These are phyloP conservation scores for Nanorana parkeri DNA, from an alignment of 2,113 vertebrate genomes.

Conservation along the genomic window DNA sequence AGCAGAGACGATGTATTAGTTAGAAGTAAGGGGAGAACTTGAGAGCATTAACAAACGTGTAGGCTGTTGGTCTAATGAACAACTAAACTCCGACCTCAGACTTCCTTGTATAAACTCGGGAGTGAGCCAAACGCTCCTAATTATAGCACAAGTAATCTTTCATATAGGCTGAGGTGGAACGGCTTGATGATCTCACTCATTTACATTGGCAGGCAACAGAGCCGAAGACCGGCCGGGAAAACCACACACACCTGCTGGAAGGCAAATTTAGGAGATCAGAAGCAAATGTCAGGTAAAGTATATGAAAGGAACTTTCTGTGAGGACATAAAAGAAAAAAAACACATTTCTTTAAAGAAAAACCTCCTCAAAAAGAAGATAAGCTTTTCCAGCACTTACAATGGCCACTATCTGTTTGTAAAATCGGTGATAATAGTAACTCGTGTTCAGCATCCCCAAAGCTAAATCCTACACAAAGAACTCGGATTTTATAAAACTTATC, in stretches of 20 bases:
- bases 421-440: too few relatives aligned
- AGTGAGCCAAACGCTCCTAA: not conserved
- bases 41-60: too few relatives aligned
- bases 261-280: slow-evolving; percentile 16
- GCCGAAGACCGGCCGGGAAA: slow-evolving; percentile 2
- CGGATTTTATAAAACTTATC: too few relatives aligned
- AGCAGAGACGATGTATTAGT: slow-evolving; percentile 55
- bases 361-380: too few relatives aligned
- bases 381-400: too few relatives aligned
- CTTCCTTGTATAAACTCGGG: not conserved
- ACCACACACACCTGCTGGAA: slow-evolving; percentile 9
- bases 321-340: not conserved
- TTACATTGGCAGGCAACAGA: slow-evolving; percentile 20
- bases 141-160: not conserved
- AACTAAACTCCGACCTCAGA: not conserved
- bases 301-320: slow-evolving; percentile 27
- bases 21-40: too few relatives aligned
- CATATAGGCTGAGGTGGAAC: not conserved
- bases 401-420: too few relatives aligned
- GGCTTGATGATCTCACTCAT: slow-evolving; percentile 29
- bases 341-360: too few relatives aligned
- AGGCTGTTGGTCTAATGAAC: not conserved
- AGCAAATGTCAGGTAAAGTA: not conserved
- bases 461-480: too few relatives aligned
- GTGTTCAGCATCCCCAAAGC: too few relatives aligned